These are phyloP conservation scores for Galleria mellonella DNA, from an alignment of 1,140 invertebrate genomes.

Conservation along the genomic window DNA sequence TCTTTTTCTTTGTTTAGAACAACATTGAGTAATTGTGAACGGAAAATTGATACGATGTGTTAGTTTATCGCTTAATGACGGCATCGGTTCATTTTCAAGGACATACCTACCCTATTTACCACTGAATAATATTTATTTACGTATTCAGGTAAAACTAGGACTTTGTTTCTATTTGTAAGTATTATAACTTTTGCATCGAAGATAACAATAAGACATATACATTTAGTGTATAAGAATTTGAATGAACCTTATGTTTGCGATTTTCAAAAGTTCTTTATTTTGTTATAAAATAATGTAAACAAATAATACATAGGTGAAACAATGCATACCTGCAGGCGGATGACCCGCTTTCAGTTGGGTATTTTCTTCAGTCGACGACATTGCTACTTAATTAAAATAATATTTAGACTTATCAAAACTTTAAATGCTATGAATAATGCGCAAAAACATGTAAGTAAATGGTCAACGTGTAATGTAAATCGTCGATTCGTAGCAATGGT, in stretches of 20 bases:
- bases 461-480: constrained; percentile 44
- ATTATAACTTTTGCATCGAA: too few species aligned
- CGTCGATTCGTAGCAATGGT: constrained; percentile 17
- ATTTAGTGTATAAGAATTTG: too few species aligned
- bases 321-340: constrained; percentile 85
- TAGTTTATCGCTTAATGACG: neutral
- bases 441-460: constrained; percentile 35
- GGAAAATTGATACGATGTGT: too few species aligned
- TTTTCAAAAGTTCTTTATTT: too few species aligned
- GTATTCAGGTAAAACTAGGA: too few species aligned
- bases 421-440: constrained; percentile 11
- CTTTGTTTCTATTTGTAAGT: too few species aligned
- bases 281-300: constrained; percentile 15
- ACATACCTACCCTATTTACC: neutral
- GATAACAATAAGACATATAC: too few species aligned
- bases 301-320: constrained; percentile 10
- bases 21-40: too few species aligned
- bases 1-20: too few species aligned
- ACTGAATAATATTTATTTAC: too few species aligned
- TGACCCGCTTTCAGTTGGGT: constrained; percentile 85
- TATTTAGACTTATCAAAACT: constrained; percentile 15
- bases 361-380: constrained; percentile 76
- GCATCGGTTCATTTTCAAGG: neutral
- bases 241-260: too few species aligned
- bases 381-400: constrained; percentile 24